Conservation (phyloP, 1,140 invertebrate species). For the Liolophura sinensis region DNA sequence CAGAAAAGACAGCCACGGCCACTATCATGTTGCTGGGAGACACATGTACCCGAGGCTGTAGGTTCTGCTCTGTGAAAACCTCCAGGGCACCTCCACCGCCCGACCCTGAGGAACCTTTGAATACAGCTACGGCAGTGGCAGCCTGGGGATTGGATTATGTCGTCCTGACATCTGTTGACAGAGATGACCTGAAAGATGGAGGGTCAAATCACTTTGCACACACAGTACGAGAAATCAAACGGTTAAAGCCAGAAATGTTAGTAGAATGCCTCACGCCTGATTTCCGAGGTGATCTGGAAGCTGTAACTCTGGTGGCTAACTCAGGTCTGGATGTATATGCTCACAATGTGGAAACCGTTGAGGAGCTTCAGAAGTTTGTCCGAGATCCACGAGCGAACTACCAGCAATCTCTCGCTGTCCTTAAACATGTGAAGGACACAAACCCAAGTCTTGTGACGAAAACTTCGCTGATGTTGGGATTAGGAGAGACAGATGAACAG, state of each 20-base stretch:
- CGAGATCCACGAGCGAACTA: slow-evolving; percentile 84
- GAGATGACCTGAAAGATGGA: slow-evolving; percentile 93
- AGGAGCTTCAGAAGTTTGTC: slow-evolving; percentile 76
- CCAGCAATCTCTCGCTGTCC: slow-evolving; percentile 81
- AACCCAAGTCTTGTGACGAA: slow-evolving; percentile 90
- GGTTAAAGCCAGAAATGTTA: slow-evolving; percentile 77
- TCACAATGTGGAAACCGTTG: slow-evolving; percentile 75
- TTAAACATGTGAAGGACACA: slow-evolving; percentile 75
- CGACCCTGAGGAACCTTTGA: slow-evolving; percentile 87
- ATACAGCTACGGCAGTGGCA: slow-evolving; percentile 90
- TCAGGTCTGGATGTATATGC: slow-evolving; percentile 69
- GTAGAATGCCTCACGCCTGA: slow-evolving; percentile 98
- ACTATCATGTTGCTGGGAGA: slow-evolving; percentile 67
- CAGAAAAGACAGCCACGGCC: slow-evolving; percentile 64
- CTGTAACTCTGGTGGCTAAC: slow-evolving; percentile 76
- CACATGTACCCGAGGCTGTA: slow-evolving; percentile 68
- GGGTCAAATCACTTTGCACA: slow-evolving; percentile 89
- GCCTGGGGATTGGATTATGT: slow-evolving; percentile 97
- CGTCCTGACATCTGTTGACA: slow-evolving; percentile 96
- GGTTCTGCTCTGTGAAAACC: slow-evolving; percentile 99
- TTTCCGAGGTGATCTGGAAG: slow-evolving; percentile 82
- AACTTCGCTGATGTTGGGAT: slow-evolving; percentile 97
- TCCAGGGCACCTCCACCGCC: slow-evolving; percentile 85
- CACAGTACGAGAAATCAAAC: slow-evolving; percentile 74
- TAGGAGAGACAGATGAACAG: slow-evolving; percentile 93